Conservation (phyloP, 2,888 invertebrate genomes). For the Tinea trinotella region DNA sequence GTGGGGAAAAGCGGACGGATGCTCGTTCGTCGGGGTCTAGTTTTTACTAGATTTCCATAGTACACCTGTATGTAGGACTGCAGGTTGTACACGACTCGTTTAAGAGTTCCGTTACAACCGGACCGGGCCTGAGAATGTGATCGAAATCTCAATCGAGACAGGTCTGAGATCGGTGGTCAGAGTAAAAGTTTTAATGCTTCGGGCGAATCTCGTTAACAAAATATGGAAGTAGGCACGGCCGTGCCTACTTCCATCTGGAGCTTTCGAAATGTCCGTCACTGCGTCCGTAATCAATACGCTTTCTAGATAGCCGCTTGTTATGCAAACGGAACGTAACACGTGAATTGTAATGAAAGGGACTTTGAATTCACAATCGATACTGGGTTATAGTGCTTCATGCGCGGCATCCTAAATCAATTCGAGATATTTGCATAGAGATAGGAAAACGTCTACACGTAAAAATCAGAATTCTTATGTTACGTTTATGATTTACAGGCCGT, state of each 20-base stretch:
- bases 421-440: background rate
- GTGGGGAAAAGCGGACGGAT: slow-evolving; percentile 54
- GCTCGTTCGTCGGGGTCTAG: slow-evolving; percentile 37
- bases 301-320: slow-evolving; percentile 63
- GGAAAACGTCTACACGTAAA: background rate
- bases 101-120: slow-evolving; percentile 47
- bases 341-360: slow-evolving; percentile 53
- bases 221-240: slow-evolving; percentile 50
- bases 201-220: slow-evolving; percentile 53
- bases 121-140: slow-evolving; percentile 26
- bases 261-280: slow-evolving; percentile 52
- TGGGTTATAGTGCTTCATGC: slow-evolving; percentile 5
- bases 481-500: slow-evolving; percentile 71
- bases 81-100: slow-evolving; percentile 38
- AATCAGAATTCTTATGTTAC: background rate
- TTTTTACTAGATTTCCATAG: slow-evolving; percentile 61
- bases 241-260: too few relatives aligned
- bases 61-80: slow-evolving; percentile 48
- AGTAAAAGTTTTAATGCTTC: slow-evolving; percentile 56
- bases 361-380: slow-evolving; percentile 14
- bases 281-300: slow-evolving; percentile 47
- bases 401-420: background rate
- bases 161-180: slow-evolving; percentile 19
- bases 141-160: slow-evolving; percentile 45
- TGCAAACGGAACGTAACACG: slow-evolving; percentile 61